Percentiles rank a stretch among this genome's conserved stretches.
phyloP scores from a whole-genome alignment of 1,140 invertebrate species.

The Lepidurus packardi region DNA sequence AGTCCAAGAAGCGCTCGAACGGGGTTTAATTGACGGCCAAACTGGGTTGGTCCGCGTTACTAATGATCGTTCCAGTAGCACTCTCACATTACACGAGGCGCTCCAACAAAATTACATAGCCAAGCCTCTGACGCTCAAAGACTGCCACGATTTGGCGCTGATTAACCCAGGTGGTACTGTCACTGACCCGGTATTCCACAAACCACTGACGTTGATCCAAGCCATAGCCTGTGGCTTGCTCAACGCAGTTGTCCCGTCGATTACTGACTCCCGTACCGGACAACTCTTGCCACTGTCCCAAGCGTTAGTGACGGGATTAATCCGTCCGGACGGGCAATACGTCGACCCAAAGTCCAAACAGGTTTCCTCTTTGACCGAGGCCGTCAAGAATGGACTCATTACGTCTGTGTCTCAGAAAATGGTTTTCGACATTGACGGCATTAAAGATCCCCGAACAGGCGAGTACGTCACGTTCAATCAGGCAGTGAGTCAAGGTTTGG shows the following conservation, averaged over 20 bases:
- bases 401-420: conserved; percentile 79
- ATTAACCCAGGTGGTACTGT: conserved; percentile 72
- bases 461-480: conserved; percentile 81
- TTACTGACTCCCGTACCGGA: conserved; percentile 69
- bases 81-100: conserved; percentile 71
- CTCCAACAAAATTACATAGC: conserved; percentile 67
- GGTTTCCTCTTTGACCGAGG: conserved; percentile 64
- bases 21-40: conserved; percentile 69
- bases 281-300: conserved; percentile 76
- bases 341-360: conserved; percentile 64
- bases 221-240: conserved; percentile 77
- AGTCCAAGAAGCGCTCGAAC: conserved; percentile 66
- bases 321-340: conserved; percentile 65
- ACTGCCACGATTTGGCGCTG: conserved; percentile 71
- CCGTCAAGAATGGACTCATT: conserved; percentile 78
- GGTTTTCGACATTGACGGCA: conserved; percentile 85
- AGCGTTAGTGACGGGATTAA: conserved; percentile 70
- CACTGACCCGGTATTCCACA: conserved; percentile 67
- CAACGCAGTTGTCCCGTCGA: conserved; percentile 75
- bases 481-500: conserved; percentile 70
- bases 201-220: conserved; percentile 70
- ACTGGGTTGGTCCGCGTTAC: conserved; percentile 61
- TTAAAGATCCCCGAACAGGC: conserved; percentile 72
- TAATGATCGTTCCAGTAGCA: conserved; percentile 64
- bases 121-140: conserved; percentile 84